Percentiles rank a stretch among this genome's conserved stretches.
phyloP scores from a whole-genome alignment of 2,888 invertebrate genomes.

The Cyaniris semiargus region DNA sequence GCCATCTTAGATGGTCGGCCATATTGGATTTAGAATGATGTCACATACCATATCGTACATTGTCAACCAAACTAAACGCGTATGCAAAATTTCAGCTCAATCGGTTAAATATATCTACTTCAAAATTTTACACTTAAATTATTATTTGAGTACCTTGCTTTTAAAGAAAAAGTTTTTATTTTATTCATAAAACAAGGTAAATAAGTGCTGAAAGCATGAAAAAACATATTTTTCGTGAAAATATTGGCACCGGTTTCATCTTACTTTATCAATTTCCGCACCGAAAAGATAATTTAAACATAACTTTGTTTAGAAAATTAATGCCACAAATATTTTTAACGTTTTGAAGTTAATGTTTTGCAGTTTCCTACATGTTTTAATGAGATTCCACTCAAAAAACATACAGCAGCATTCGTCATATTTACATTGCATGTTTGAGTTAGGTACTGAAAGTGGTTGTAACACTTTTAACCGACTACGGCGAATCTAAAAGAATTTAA shows the following conservation, averaged over 20 bases:
- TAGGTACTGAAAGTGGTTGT: neutral
- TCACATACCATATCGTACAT: no score
- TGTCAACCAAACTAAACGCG: no score
- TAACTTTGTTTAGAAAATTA: neutral
- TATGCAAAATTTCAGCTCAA: no score
- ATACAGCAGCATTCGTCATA: neutral
- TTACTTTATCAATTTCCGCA: neutral
- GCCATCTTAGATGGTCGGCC: no score
- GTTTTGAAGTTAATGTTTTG: neutral
- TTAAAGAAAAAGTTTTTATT: neutral
- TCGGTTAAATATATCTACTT: no score
- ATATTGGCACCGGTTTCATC: neutral
- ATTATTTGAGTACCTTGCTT: no score
- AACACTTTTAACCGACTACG: neutral
- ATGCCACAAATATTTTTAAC: neutral
- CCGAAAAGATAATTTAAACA: neutral
- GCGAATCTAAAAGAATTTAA: no score
- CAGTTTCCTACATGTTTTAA: slow-evolving; percentile 3
- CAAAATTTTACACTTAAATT: no score
- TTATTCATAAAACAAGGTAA: neutral
- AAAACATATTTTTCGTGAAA: neutral
- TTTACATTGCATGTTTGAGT: neutral
- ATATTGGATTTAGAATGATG: no score
- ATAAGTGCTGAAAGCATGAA: neutral
- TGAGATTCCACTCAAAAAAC: slow-evolving; percentile 2